Base-by-base conservation (phyloP, 2,888 invertebrate genomes). In the Cactoblastis cactorum region DNA sequence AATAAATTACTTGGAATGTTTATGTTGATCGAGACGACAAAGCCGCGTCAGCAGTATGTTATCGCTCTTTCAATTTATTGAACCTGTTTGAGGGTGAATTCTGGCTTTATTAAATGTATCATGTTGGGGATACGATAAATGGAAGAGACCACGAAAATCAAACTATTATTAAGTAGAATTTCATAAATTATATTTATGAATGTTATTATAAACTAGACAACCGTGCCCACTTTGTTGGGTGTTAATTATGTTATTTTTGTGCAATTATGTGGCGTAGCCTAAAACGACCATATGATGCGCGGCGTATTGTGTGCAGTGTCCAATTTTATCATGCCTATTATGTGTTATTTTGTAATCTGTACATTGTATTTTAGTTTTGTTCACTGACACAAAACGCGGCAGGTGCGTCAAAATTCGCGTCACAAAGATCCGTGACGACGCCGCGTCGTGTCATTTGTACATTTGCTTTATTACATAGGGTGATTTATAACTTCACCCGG, bases 401-500 rank as follows among this genome's bases (percentile, higher is more conserved):
- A 78, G 77, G 78, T 82, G 78, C 67, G 70, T 53, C 53, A 54
- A 59, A 52, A 52, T 55, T 54, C 55, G 52, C 43, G 32, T 50
- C 32, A 37, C 35, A 46, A 53, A 60, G 55, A 47, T 52, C 50
- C 43, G 45, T 38, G 28, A 22, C 32, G 34, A 45, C 15, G 45
- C 53, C 67, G 67, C 56, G 53, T 57, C 59, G 59, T 67, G 77
- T 83, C 80, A 80, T 83, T 83, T 83, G 80, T 83, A 83, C 80
- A 71, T 78, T 82, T 77, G 77, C 80, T 82, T 85, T 86, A 86
- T 87, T 86, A 84, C 84, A 67, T 71, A 65, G 69, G 71, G 80
- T 86, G 87, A 87, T 88, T 86, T 87, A 89, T 87, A 77, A 70
- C 73, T 74, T 74, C 73, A 75, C 80, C 86, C 79, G 86, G 85